A percentile compares a stretch with the other conserved stretches of the same genome.
These are phyloP conservation scores for Dryomyza anilis DNA, from an alignment of 2,888 invertebrate species.

Conservation along the genomic window DNA sequence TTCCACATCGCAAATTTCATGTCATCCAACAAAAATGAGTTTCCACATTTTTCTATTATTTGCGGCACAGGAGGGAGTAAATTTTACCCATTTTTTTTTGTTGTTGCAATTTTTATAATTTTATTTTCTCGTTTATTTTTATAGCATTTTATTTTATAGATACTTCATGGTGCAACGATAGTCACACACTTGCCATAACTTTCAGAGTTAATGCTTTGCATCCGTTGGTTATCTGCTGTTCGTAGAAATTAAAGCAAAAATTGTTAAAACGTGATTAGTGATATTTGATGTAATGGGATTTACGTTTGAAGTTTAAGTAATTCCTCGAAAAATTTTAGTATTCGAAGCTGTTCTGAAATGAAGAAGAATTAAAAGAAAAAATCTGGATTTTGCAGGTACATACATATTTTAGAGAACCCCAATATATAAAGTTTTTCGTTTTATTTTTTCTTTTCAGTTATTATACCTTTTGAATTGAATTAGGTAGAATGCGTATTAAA, in stretches of 20 bases:
- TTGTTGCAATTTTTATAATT: not conserved
- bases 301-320: no score
- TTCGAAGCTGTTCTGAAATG: no score
- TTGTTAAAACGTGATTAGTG: not conserved
- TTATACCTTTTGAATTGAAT: no score
- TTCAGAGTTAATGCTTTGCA: slow-evolving; percentile 9
- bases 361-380: no score
- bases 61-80: not conserved
- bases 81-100: not conserved
- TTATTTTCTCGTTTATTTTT: slow-evolving; percentile 2
- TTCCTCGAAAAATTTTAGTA: no score
- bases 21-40: slow-evolving; percentile 40
- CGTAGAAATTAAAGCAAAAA: no score
- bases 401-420: no score
- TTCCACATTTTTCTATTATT: slow-evolving; percentile 8
- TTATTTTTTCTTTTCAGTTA: no score
- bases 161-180: not conserved
- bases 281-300: no score
- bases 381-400: no score
- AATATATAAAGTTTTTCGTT: no score
- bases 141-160: not conserved
- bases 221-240: slow-evolving; percentile 2
- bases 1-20: slow-evolving; percentile 39
- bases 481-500: no score
- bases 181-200: not conserved